Conservation (phyloP, 2,113 vertebrate species). For the Riparia riparia region DNA sequence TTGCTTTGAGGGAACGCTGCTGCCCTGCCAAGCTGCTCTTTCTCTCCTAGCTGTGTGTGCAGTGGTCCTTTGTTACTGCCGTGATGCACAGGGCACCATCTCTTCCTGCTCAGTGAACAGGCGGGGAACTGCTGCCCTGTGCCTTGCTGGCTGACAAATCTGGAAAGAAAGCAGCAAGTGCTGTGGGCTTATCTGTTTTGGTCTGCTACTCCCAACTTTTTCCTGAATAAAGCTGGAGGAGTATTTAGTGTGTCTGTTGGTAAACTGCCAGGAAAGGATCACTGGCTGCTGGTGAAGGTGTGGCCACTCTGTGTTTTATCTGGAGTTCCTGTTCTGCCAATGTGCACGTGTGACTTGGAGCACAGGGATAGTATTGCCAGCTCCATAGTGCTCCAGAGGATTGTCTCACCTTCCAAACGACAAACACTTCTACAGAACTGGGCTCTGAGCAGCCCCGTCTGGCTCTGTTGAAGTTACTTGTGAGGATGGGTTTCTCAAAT, state of each 20-base stretch:
- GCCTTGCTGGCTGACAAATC: background rate
- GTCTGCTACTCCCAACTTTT: background rate
- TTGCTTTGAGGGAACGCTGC: background rate
- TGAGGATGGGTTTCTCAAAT: background rate
- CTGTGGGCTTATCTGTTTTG: background rate
- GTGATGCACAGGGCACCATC: rapidly evolving
- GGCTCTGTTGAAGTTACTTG: background rate
- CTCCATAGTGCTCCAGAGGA: background rate
- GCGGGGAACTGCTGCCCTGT: background rate
- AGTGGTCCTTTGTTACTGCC: background rate
- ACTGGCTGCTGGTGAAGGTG: background rate
- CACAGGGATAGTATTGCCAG: background rate
- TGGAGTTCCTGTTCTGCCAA: background rate
- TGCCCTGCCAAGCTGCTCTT: background rate
- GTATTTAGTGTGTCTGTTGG: background rate
- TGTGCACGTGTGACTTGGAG: rapidly evolving
- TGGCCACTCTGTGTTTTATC: rapidly evolving
- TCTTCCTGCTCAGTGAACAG: background rate
- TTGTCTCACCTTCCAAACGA: background rate
- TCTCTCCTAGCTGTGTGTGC: background rate
- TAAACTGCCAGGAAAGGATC: background rate
- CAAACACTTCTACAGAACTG: background rate
- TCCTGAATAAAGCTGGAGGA: background rate
- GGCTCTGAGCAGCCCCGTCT: background rate
- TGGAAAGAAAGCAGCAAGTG: background rate